A percentile compares a stretch with the other conserved stretches of the same genome.
These are phyloP conservation scores for Stenchaetothrips biformis DNA, from an alignment of 2,888 invertebrate genomes.

Conservation along the genomic window DNA sequence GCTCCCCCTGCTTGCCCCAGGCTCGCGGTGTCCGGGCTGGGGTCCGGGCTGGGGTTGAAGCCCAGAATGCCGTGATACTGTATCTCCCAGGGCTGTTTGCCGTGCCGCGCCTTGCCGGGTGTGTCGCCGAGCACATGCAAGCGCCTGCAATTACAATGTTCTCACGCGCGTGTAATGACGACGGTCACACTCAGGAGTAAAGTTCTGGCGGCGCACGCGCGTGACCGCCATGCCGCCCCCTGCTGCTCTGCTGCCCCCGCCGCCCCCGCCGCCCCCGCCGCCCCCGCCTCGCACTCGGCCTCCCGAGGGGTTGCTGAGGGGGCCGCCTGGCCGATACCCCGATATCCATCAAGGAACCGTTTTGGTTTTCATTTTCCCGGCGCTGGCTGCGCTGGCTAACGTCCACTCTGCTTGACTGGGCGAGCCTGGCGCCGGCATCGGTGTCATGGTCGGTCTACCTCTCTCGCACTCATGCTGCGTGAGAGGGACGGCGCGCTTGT, in stretches of 20 bases:
- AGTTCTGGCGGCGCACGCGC: background rate
- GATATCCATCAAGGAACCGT: conserved; percentile 29
- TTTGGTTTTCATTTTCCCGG: conserved; percentile 25
- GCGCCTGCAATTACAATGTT: conserved; percentile 16
- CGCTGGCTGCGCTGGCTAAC: background rate
- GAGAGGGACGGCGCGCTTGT: too few relatives aligned
- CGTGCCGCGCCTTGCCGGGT: background rate
- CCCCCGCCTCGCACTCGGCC: background rate
- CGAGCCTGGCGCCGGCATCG: background rate
- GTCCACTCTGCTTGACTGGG: background rate
- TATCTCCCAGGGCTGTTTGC: background rate
- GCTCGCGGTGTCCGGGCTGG: too few relatives aligned
- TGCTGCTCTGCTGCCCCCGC: conserved; percentile 23
- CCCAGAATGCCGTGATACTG: too few relatives aligned
- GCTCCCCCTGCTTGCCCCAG: too few relatives aligned
- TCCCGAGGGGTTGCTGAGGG: conserved; percentile 25
- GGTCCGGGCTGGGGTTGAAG: too few relatives aligned
- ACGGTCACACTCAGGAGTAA: conserved; percentile 5
- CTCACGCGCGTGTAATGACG: conserved; percentile 18
- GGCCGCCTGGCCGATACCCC: conserved; percentile 23
- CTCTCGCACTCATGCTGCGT: background rate
- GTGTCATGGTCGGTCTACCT: background rate
- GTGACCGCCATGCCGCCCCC: background rate
- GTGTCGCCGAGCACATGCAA: conserved; percentile 27
- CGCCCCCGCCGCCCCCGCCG: conserved; percentile 28